Evolutionary conservation across 2,113 vertebrate genomes (phyloP).

Genomic region (Cyprinodon variegatus): DNA sequence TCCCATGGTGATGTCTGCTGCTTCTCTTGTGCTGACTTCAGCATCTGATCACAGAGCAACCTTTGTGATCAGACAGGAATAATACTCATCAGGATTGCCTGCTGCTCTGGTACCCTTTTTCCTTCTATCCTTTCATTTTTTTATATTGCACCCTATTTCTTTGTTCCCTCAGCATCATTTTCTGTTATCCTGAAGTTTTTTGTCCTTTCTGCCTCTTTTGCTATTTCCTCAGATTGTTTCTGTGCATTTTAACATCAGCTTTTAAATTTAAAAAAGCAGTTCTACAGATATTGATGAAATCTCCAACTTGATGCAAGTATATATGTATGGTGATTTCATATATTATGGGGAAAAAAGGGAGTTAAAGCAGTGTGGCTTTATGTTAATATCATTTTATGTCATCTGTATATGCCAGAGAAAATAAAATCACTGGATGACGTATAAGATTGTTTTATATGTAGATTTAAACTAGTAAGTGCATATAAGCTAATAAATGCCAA

Average conservation of each 20-base stretch:
- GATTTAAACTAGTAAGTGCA: no score
- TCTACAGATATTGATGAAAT: slow-evolving; percentile 19
- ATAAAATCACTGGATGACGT: neutral
- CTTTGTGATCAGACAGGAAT: slow-evolving; percentile 67
- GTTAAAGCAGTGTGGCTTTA: neutral
- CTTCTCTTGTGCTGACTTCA: slow-evolving; percentile 68
- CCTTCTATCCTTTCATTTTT: slow-evolving; percentile 44
- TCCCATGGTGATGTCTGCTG: slow-evolving; percentile 47
- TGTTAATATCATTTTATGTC: neutral
- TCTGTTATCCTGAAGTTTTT: slow-evolving; percentile 41
- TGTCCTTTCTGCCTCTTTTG: slow-evolving; percentile 30
- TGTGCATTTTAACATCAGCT: slow-evolving; percentile 36
- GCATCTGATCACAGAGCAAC: slow-evolving; percentile 59
- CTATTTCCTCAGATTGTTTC: slow-evolving; percentile 47
- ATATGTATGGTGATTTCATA: slow-evolving; percentile 13
- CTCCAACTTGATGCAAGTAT: slow-evolving; percentile 12
- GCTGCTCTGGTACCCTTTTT: slow-evolving; percentile 43
- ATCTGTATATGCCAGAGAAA: neutral
- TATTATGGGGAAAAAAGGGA: neutral
- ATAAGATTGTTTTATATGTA: no score
- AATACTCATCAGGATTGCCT: slow-evolving; percentile 56
- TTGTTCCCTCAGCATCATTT: slow-evolving; percentile 50
- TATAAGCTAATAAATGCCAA: no score
- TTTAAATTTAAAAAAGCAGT: slow-evolving; percentile 42
- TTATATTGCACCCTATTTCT: slow-evolving; percentile 48